These are phyloP conservation scores for Tetranychus cinnabarinus DNA, from an alignment of 1,140 invertebrate species.

Conservation along the genomic window DNA sequence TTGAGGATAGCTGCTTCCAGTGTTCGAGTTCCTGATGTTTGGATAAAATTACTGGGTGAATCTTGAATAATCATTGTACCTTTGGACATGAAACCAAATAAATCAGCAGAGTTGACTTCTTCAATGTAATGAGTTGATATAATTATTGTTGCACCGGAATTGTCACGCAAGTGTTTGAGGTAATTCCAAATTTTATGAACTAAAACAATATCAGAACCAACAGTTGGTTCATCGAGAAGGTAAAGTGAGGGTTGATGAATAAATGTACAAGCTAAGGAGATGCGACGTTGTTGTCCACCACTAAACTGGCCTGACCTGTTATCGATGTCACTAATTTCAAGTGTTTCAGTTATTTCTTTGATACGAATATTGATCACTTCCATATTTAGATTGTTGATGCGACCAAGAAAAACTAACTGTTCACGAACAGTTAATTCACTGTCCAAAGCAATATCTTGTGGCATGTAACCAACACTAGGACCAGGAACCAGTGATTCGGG, in stretches of 20 bases:
- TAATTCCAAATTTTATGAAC: slow-evolving; percentile 20
- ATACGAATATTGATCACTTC: background rate
- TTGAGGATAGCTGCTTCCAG: background rate
- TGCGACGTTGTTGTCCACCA: slow-evolving; percentile 70
- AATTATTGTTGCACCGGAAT: slow-evolving; percentile 18
- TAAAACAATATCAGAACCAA: slow-evolving; percentile 21
- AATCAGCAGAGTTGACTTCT: slow-evolving; percentile 19
- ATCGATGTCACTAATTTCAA: slow-evolving; percentile 21
- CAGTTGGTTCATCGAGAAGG: slow-evolving; percentile 25
- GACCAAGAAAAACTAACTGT: slow-evolving; percentile 20
- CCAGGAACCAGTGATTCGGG: slow-evolving; percentile 15
- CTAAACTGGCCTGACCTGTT: background rate
- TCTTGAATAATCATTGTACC: slow-evolving; percentile 22
- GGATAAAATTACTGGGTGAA: background rate
- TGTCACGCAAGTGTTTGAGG: slow-evolving; percentile 17
- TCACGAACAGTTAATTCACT: slow-evolving; percentile 20
- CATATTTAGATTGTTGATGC: slow-evolving; percentile 19
- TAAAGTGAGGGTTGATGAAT: slow-evolving; percentile 51
- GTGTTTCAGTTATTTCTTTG: background rate
- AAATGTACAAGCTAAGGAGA: slow-evolving; percentile 71
- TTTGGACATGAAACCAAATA: slow-evolving; percentile 11
- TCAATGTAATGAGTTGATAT: slow-evolving; percentile 25
- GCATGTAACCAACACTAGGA: slow-evolving; percentile 23
- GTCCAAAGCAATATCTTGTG: slow-evolving; percentile 21
- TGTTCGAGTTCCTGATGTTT: background rate